Percentiles rank a stretch among this genome's conserved stretches.
phyloP scores from a whole-genome alignment of 1,140 invertebrate species.

The Papilio dardanus region DNA sequence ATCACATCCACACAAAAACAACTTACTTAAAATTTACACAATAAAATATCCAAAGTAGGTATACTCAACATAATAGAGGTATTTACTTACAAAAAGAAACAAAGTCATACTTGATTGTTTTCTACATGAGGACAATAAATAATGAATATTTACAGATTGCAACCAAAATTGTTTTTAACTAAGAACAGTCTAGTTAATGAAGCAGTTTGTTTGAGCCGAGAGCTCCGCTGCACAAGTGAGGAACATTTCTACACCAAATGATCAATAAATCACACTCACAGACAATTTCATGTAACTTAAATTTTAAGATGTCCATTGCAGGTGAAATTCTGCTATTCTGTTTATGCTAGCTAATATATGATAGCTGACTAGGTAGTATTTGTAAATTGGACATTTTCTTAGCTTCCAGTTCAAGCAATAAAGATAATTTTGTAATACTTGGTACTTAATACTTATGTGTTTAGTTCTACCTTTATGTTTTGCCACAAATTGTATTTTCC shows the following conservation, averaged over 20 bases:
- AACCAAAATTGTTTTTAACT: constrained; percentile 39
- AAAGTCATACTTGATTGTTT: constrained; percentile 60
- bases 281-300: constrained; percentile 44
- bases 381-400: constrained; percentile 50
- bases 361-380: constrained; percentile 64
- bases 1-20: constrained; percentile 79
- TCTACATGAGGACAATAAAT: constrained; percentile 70
- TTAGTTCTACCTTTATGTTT: constrained; percentile 40
- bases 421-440: constrained; percentile 45
- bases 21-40: constrained; percentile 75
- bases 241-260: constrained; percentile 54
- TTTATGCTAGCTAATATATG: constrained; percentile 48
- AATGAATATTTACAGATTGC: constrained; percentile 61
- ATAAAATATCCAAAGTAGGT: constrained; percentile 75
- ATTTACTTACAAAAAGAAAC: constrained; percentile 73
- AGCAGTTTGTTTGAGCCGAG: constrained; percentile 39
- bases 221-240: constrained; percentile 46
- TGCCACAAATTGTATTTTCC: constrained; percentile 17
- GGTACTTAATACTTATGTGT: constrained; percentile 28
- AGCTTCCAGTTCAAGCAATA: constrained; percentile 57
- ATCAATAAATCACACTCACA: constrained; percentile 55
- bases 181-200: not conserved
- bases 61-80: constrained; percentile 75
- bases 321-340: constrained; percentile 24
- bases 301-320: constrained; percentile 42